Evolutionary conservation across 2,797 vertebrate species (phyloP), one percentile per base, ranked within the genome.

Genomic region (Dendrocincla tyrannina): DNA sequence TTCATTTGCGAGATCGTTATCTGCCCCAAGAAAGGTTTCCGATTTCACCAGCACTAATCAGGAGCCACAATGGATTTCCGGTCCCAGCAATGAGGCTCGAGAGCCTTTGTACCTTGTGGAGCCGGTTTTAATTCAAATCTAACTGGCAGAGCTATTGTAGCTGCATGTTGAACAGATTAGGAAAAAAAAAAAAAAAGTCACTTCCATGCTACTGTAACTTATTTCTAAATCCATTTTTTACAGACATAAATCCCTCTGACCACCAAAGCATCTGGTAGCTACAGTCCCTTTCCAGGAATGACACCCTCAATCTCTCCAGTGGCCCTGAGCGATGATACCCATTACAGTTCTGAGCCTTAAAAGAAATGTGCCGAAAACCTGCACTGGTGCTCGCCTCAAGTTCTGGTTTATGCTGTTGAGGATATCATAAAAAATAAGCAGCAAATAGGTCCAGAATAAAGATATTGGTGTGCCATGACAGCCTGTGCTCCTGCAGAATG

Each of bases 31-130:
- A 95, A 94, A 95, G 94, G 94, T 94, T 95, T 97, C 94, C 39
- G 13, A 97, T 97, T 96, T 96, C 96, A 97, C 77, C 94, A 82
- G 95, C 93, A 41, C 93, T 95, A 95, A 95, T 93, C 95, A 96
- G 88, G 94, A 95, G 32, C 88, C 93, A 89, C 94, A 92, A 95
- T 86, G 90, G 89, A 81, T 88, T 97, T 97, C 84, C 70, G 77
- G 81, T 66, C 68, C 17, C 49, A 13, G 76, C 67, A 76, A 32
- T 6, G 69, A 94, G 69, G 64, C 92, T 93, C 6, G 1, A 62
- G 56, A 82, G 73, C 68, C 87, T 88, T 89, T 88, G 62, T 70
- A 95, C 63, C 59, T 74, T 17, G 58, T 68, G 88, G 85, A 95
- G 89, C 89, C 17, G 22, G 96, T 95, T 94, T 62, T 70, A 88